Conservation (phyloP, 2,888 invertebrate genomes). For the Macrophya annulata region DNA sequence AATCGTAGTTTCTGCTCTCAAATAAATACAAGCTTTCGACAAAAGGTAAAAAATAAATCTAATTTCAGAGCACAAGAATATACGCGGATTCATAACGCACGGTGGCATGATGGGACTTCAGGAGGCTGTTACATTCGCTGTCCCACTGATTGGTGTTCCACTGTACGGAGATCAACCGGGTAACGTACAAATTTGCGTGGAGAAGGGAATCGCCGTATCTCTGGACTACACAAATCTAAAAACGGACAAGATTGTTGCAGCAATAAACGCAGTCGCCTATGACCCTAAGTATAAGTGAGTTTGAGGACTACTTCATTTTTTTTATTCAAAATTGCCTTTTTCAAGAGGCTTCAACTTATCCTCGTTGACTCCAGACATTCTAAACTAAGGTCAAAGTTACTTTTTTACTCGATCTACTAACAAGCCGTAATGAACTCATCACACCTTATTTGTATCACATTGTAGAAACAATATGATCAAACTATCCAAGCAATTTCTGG, state of each 20-base stretch:
- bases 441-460: not conserved
- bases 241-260: constrained; percentile 63
- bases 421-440: not conserved
- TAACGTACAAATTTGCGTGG: constrained; percentile 64
- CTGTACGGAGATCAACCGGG: constrained; percentile 72
- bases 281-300: constrained; percentile 66
- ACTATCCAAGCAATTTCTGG: constrained; percentile 67
- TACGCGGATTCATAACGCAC: constrained; percentile 72
- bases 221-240: constrained; percentile 63
- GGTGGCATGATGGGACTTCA: constrained; percentile 72
- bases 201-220: constrained; percentile 64
- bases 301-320: not conserved
- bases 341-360: too few relatives aligned
- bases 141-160: constrained; percentile 74
- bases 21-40: not conserved
- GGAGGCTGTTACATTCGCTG: constrained; percentile 69
- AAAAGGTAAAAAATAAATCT: not conserved
- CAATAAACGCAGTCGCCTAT: constrained; percentile 64
- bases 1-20: not conserved
- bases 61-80: constrained; percentile 71
- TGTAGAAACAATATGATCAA: constrained; percentile 64
- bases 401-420: not conserved
- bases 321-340: not conserved
- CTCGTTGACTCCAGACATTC: too few relatives aligned
- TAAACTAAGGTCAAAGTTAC: not conserved